A percentile compares a stretch with the other conserved stretches of the same genome.
These are phyloP conservation scores for Eupithecia abbreviata DNA, from an alignment of 2,888 invertebrate species.

Conservation along the genomic window DNA sequence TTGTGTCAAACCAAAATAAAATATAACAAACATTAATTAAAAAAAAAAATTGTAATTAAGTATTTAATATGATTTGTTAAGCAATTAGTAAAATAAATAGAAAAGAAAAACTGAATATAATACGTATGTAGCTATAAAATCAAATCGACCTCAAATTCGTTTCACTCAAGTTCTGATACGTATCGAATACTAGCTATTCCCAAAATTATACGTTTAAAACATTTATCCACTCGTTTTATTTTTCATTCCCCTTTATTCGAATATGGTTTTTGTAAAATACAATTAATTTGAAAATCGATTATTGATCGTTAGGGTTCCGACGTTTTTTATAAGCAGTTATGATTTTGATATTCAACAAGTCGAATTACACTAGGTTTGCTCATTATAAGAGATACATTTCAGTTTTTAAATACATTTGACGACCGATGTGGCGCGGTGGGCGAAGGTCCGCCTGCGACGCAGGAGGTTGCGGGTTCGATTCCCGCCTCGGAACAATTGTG, in stretches of 20 bases:
- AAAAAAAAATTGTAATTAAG: no score
- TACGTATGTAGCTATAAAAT: constrained; percentile 34
- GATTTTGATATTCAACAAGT: background rate
- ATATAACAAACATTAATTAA: no score
- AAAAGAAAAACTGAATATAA: no score
- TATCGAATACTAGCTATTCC: constrained; percentile 78
- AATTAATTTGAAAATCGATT: constrained; percentile 47
- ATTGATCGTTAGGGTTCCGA: constrained; percentile 50
- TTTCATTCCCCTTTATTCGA: constrained; percentile 74
- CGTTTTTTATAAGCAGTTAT: background rate
- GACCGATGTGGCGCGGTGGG: no score
- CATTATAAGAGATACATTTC: no score
- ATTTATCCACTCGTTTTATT: constrained; percentile 73
- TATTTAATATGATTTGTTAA: no score
- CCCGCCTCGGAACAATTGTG: no score
- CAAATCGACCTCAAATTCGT: constrained; percentile 58
- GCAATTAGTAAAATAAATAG: no score
- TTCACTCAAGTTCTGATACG: constrained; percentile 75
- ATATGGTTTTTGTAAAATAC: constrained; percentile 72
- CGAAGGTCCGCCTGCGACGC: no score
- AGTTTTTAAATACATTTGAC: no score
- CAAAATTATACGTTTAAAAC: constrained; percentile 78
- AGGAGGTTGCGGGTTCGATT: no score
- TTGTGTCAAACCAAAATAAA: no score
- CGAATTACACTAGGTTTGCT: background rate